Conservation (phyloP, 2,888 invertebrate genomes). For the Erebia epiphron region DNA sequence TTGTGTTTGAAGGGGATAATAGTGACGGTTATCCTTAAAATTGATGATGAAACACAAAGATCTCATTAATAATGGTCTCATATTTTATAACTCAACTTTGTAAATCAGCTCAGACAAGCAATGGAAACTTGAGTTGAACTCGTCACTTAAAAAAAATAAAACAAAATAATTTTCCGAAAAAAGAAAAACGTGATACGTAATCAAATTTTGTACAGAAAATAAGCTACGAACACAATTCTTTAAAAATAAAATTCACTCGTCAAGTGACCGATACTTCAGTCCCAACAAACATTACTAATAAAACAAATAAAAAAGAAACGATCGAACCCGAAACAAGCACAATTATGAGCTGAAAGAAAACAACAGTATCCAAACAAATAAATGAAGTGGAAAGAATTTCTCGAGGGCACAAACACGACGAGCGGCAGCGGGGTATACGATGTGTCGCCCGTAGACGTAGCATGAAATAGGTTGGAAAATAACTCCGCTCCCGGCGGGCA, state of each 20-base stretch:
- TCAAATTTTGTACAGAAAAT: background rate
- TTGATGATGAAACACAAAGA: background rate
- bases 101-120: background rate
- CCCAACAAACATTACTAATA: constrained; percentile 25
- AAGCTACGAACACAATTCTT: background rate
- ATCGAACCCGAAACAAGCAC: constrained; percentile 39
- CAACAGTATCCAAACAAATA: constrained; percentile 65
- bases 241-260: background rate
- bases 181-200: background rate
- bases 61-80: no score
- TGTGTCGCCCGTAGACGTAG: constrained; percentile 56
- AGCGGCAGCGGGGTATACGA: constrained; percentile 48
- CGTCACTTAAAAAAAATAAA: no score
- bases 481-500: constrained; percentile 75
- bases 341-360: constrained; percentile 40
- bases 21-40: background rate
- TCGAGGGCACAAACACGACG: constrained; percentile 68
- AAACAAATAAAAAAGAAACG: constrained; percentile 31
- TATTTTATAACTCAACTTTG: background rate
- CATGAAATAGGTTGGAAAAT: constrained; percentile 80
- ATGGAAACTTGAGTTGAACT: background rate
- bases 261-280: constrained; percentile 12
- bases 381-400: constrained; percentile 77
- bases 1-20: background rate
- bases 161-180: background rate